Conservation (phyloP, 1,140 invertebrate genomes). For the Dinothrombium tinctorium region DNA sequence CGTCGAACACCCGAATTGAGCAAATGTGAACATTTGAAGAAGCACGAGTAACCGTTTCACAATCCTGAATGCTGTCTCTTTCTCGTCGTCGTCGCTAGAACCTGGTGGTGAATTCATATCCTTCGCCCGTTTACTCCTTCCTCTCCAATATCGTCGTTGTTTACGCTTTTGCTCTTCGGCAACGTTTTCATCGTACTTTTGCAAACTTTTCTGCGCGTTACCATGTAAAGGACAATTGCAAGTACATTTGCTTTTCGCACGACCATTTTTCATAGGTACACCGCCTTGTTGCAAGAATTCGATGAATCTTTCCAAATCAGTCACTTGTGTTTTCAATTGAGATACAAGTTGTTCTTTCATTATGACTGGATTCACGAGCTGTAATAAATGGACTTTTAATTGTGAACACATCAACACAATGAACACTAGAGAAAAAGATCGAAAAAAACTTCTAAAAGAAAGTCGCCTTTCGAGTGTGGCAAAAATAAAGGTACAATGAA, state of each 20-base stretch:
- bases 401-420: too few relatives aligned
- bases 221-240: conserved; percentile 37
- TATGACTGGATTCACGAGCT: conserved; percentile 78
- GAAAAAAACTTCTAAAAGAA: too few relatives aligned
- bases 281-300: conserved; percentile 50
- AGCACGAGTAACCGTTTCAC: conserved; percentile 61
- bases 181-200: not conserved
- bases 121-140: not conserved
- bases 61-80: conserved; percentile 33
- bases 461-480: too few relatives aligned
- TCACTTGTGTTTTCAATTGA: conserved; percentile 88
- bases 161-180: not conserved
- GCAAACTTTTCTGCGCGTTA: conserved; percentile 10
- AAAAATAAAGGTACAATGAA: too few relatives aligned
- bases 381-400: too few relatives aligned
- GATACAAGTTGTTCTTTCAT: conserved; percentile 84
- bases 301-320: conserved; percentile 89
- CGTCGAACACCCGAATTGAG: conserved; percentile 55
- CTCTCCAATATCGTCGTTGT: not conserved
- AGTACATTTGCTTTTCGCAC: conserved; percentile 27
- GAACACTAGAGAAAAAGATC: too few relatives aligned
- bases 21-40: conserved; percentile 71
- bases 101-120: not conserved
- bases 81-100: conserved; percentile 4
- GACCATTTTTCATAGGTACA: not conserved